phyloP scores from a whole-genome alignment of 2,113 vertebrate species.

The Furnarius figulus region DNA sequence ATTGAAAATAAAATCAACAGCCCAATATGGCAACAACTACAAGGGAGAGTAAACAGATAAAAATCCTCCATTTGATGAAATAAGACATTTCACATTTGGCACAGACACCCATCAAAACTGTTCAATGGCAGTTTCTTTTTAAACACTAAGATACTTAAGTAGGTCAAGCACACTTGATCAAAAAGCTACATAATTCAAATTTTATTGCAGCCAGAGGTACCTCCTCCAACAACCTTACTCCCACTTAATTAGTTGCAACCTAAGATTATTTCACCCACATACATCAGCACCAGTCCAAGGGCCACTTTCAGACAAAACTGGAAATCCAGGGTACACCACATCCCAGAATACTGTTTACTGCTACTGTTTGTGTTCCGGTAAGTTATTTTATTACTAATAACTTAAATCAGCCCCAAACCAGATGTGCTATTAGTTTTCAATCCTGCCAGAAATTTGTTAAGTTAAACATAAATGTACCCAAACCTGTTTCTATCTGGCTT shows the following conservation, averaged over 20 bases:
- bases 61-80: not conserved
- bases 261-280: not conserved
- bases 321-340: not conserved
- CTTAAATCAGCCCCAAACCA: not conserved
- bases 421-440: not conserved
- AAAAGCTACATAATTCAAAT: not conserved
- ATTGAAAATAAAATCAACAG: not conserved
- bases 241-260: not conserved
- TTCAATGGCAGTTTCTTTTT: not conserved
- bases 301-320: not conserved
- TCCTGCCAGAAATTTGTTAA: not conserved
- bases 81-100: not conserved
- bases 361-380: not conserved
- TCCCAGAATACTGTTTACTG: not conserved
- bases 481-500: not conserved
- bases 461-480: not conserved
- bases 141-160: not conserved
- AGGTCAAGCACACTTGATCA: not conserved
- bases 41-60: not conserved
- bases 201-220: not conserved
- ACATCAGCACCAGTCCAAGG: not conserved
- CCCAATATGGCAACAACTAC: not conserved
- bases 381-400: not conserved
- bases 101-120: not conserved
- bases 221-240: fast-evolving